phyloP scores from a whole-genome alignment of 1,140 invertebrate genomes.

The Papilio machaon region DNA sequence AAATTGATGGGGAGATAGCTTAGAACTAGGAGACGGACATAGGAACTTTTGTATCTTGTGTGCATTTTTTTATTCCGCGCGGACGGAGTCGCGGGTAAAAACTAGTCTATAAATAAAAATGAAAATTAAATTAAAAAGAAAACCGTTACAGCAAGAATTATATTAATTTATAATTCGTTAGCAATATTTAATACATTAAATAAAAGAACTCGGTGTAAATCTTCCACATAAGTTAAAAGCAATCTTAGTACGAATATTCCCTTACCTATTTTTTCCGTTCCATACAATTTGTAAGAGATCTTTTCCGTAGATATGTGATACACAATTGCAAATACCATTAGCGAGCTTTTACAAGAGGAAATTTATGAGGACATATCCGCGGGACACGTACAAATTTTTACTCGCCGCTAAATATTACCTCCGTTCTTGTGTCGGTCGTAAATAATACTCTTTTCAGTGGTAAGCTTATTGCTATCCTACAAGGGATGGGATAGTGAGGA shows the following conservation, averaged over 20 bases:
- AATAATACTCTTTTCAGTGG: slow-evolving; percentile 78
- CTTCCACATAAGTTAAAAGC: background rate
- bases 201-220: background rate
- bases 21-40: too few species aligned
- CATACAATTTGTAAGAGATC: slow-evolving; percentile 32
- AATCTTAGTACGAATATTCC: background rate
- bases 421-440: slow-evolving; percentile 69
- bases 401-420: slow-evolving; percentile 71
- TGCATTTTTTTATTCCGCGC: too few species aligned
- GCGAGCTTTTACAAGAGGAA: slow-evolving; percentile 65
- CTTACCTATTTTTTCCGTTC: slow-evolving; percentile 5
- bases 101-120: background rate
- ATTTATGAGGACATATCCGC: slow-evolving; percentile 71
- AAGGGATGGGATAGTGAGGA: slow-evolving; percentile 57
- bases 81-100: too few species aligned
- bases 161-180: slow-evolving; percentile 26
- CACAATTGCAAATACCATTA: slow-evolving; percentile 69
- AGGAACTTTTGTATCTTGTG: too few species aligned
- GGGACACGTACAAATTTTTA: slow-evolving; percentile 72
- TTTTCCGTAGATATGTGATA: slow-evolving; percentile 40
- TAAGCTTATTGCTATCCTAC: slow-evolving; percentile 68
- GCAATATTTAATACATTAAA: background rate
- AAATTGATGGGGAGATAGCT: too few species aligned
- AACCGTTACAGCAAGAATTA: too few species aligned
- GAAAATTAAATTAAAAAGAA: too few species aligned